phyloP scores from a whole-genome alignment of 2,888 invertebrate genomes.

The Iselma pallidipennis region DNA sequence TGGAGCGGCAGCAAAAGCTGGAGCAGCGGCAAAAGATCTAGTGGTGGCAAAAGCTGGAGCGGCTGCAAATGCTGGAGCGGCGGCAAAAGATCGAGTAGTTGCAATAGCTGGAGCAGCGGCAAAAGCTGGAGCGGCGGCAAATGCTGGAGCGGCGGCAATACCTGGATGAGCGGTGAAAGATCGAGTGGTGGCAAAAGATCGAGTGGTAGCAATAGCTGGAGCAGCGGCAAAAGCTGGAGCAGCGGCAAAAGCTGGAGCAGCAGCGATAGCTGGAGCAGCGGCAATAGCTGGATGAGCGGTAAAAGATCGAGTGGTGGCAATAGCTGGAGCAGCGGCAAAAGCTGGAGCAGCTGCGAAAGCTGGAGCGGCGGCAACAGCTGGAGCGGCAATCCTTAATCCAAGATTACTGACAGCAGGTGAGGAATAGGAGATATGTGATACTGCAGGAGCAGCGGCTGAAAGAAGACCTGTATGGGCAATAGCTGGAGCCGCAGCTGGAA shows the following conservation, averaged over 20 bases:
- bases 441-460: conserved; percentile 56
- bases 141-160: conserved; percentile 47
- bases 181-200: conserved; percentile 28
- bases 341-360: conserved; percentile 30
- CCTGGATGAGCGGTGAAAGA: conserved; percentile 28
- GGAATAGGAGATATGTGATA: conserved; percentile 63
- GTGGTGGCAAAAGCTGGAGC: conserved; percentile 30
- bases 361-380: conserved; percentile 29
- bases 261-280: conserved; percentile 59
- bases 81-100: no score
- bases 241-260: conserved; percentile 60
- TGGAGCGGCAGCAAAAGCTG: conserved; percentile 32
- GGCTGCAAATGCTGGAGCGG: conserved; percentile 33
- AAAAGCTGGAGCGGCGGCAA: conserved; percentile 65
- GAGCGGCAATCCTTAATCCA: conserved; percentile 50
- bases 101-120: no score
- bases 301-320: conserved; percentile 59
- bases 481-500: conserved; percentile 55
- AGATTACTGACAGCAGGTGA: conserved; percentile 61
- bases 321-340: conserved; percentile 29
- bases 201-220: conserved; percentile 54
- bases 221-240: conserved; percentile 28
- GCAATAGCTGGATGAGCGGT: conserved; percentile 57
- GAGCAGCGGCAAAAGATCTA: no score
- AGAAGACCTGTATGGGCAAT: conserved; percentile 56